Conservation (phyloP, 2,888 invertebrate genomes). For the Coenonympha arcania region DNA sequence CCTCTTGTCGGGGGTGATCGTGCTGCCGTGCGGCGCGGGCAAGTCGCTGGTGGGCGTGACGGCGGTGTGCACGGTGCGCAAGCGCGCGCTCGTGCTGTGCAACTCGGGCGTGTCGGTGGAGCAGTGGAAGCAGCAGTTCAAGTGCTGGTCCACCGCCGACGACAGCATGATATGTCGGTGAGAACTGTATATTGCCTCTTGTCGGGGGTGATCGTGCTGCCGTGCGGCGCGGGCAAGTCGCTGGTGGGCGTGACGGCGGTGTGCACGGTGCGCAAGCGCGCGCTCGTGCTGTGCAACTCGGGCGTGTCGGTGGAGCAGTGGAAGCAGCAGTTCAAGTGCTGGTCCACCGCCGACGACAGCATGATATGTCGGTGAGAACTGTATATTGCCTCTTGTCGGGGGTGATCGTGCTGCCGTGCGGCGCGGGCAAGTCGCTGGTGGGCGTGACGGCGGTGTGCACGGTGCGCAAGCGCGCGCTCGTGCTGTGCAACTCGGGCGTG, state of each 20-base stretch:
- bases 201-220: constrained; percentile 98
- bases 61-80: constrained; percentile 98
- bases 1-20: too few relatives aligned
- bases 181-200: too few relatives aligned
- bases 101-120: too few relatives aligned
- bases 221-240: constrained; percentile 93
- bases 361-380: constrained; percentile 87
- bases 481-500: constrained; percentile 98
- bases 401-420: too few relatives aligned
- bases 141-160: too few relatives aligned
- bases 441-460: constrained; percentile 99
- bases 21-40: too few relatives aligned
- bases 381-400: background rate
- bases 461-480: constrained; percentile 94
- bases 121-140: too few relatives aligned
- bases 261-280: constrained; percentile 98
- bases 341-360: constrained; percentile 99
- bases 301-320: constrained; percentile 99
- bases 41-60: constrained; percentile 98
- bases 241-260: constrained; percentile 99
- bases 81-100: constrained; percentile 94
- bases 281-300: constrained; percentile 95
- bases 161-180: too few relatives aligned
- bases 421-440: constrained; percentile 93
- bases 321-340: constrained; percentile 99